Evolutionary conservation across 2,113 vertebrate species (phyloP).

Genomic region (Myiopsitta monachus): DNA sequence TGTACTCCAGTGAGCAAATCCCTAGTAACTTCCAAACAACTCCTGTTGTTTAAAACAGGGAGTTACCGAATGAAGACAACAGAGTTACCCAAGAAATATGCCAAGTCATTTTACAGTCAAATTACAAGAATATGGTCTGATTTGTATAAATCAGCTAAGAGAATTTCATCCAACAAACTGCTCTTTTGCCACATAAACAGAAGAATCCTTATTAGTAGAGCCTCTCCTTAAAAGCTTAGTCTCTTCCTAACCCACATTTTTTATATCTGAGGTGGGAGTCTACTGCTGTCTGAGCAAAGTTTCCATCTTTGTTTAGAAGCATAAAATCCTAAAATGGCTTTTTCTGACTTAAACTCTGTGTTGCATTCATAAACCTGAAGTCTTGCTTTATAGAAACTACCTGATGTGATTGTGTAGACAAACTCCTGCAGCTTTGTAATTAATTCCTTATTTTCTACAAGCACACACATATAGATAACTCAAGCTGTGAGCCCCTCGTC

Average conservation of each 20-base stretch:
- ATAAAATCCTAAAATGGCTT: neutral
- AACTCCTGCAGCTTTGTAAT: neutral
- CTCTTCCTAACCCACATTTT: neutral
- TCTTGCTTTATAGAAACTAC: neutral
- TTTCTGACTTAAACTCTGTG: neutral
- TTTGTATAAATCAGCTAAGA: neutral
- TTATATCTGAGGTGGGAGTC: too few species aligned
- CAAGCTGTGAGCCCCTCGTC: neutral
- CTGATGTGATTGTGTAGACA: accelerated
- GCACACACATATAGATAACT: neutral
- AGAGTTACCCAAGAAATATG: neutral
- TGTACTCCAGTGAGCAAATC: neutral
- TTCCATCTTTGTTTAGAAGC: neutral
- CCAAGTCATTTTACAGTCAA: neutral
- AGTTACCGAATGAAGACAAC: neutral
- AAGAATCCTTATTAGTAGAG: neutral
- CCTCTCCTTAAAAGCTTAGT: neutral
- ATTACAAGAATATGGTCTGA: neutral
- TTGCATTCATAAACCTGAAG: neutral
- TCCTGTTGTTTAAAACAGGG: neutral
- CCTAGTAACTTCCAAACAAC: neutral
- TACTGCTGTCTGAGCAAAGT: neutral
- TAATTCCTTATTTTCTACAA: neutral
- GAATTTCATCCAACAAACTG: neutral
- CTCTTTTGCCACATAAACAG: accelerated